Conservation (phyloP, 2,797 vertebrate genomes). For the Coilia nasus region DNA sequence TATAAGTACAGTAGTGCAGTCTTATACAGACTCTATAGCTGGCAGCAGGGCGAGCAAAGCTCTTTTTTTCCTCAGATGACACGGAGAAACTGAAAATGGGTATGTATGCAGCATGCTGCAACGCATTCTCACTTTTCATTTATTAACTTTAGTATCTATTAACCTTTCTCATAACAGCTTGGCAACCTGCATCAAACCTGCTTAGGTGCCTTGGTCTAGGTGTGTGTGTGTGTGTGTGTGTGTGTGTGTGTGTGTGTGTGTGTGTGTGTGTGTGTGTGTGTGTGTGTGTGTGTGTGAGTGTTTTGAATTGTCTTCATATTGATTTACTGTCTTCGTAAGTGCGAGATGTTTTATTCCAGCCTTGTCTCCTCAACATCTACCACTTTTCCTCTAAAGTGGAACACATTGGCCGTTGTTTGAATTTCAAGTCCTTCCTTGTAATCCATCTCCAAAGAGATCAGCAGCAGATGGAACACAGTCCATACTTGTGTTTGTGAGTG, state of each 20-base stretch:
- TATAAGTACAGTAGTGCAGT: constrained; percentile 15
- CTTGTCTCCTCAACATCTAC: constrained; percentile 12
- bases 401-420: constrained; percentile 13
- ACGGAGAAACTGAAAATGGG: neutral
- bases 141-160: neutral
- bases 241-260: neutral
- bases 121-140: neutral
- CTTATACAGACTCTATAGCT: neutral
- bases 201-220: neutral
- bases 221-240: no score
- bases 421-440: constrained; percentile 3
- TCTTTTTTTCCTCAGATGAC: neutral
- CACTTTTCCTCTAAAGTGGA: neutral
- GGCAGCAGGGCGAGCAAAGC: neutral
- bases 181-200: neutral
- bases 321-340: constrained; percentile 6
- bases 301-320: constrained; percentile 17
- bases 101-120: neutral
- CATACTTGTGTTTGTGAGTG: neutral
- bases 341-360: neutral
- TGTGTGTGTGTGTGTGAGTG: neutral
- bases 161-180: neutral
- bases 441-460: constrained; percentile 12
- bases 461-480: neutral
- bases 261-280: neutral